Conservation (phyloP, 1,140 invertebrate genomes). For the Saxidomus purpurata region DNA sequence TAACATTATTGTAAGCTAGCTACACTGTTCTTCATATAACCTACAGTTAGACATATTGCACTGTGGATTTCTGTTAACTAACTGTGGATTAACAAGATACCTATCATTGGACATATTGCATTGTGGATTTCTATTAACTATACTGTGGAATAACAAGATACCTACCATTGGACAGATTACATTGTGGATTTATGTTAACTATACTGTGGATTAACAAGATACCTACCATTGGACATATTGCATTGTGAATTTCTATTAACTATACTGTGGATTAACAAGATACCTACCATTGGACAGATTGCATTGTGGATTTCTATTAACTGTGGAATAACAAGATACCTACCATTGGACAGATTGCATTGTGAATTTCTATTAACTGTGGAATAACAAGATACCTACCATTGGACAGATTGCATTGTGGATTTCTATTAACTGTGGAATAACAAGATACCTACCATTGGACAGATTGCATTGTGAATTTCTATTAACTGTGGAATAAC, state of each 20-base stretch:
- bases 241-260: background rate
- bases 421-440: background rate
- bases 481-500: background rate
- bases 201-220: background rate
- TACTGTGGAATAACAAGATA: background rate
- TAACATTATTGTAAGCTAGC: too few species aligned
- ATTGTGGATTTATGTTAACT: slow-evolving; percentile 84
- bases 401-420: slow-evolving; percentile 8
- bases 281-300: slow-evolving; percentile 67
- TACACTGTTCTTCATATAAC: too few species aligned
- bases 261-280: background rate
- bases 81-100: background rate
- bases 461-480: background rate
- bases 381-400: slow-evolving; percentile 67
- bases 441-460: background rate
- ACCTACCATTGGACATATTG: slow-evolving; percentile 69
- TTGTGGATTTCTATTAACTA: background rate
- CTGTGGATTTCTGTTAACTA: background rate
- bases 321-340: slow-evolving; percentile 8
- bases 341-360: slow-evolving; percentile 60
- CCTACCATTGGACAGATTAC: slow-evolving; percentile 79
- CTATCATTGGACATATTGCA: background rate
- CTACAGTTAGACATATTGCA: slow-evolving; percentile 2
- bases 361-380: too few species aligned
- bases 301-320: background rate